A percentile compares a stretch with the other conserved stretches of the same genome.
Evolutionary conservation across 2,797 vertebrate genomes (phyloP).

Genomic region (Cyclura pinguis): DNA sequence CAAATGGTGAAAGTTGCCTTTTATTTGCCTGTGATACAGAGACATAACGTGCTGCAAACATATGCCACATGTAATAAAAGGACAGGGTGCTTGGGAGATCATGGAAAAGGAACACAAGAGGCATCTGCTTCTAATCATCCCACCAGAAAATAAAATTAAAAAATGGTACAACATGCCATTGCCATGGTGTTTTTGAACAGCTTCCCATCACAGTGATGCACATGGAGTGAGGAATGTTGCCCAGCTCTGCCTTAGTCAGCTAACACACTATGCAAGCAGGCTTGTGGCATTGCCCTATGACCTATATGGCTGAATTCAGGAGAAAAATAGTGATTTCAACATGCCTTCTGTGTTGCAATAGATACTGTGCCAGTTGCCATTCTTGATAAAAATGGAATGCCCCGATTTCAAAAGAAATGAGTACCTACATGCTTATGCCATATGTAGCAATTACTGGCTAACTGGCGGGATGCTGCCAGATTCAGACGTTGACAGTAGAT

Average conservation of each 20-base stretch:
- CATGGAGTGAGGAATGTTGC: slow-evolving; percentile 30
- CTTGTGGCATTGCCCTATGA: neutral
- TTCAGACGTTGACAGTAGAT: neutral
- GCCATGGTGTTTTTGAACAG: slow-evolving; percentile 72
- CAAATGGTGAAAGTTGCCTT: slow-evolving; percentile 81
- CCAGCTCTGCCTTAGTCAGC: rapidly evolving
- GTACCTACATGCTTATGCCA: neutral
- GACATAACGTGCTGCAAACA: slow-evolving; percentile 76
- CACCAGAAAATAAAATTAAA: neutral
- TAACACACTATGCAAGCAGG: neutral
- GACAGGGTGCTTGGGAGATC: slow-evolving; percentile 76
- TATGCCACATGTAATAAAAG: slow-evolving; percentile 80
- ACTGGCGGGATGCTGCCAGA: neutral
- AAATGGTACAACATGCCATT: slow-evolving; percentile 72
- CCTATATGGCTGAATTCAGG: neutral
- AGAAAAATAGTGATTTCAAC: slow-evolving; percentile 5
- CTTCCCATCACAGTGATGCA: slow-evolving; percentile 62
- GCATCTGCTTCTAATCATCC: slow-evolving; percentile 76
- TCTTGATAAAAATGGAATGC: neutral
- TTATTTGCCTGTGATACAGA: slow-evolving; percentile 78
- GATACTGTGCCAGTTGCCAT: neutral
- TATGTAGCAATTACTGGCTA: neutral
- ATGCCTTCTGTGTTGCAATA: neutral
- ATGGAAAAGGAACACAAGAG: slow-evolving; percentile 69
- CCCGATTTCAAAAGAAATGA: neutral